Evolutionary conservation across 2,888 invertebrate genomes (phyloP).

Genomic region (Opisthograptis luteolata): DNA sequence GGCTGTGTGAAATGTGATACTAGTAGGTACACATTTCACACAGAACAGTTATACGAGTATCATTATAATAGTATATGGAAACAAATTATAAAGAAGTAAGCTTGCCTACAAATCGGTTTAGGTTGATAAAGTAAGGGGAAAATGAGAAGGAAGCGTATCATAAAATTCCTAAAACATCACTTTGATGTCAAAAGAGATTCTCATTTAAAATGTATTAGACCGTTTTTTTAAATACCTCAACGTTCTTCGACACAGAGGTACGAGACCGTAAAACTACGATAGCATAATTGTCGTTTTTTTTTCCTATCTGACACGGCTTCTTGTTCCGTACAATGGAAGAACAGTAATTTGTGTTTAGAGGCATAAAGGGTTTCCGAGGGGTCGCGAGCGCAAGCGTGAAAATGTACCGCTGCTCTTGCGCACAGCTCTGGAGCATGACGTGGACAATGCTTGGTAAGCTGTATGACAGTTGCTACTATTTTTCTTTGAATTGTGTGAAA

Average conservation of each 20-base stretch:
- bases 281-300: slow-evolving; percentile 38
- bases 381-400: slow-evolving; percentile 53
- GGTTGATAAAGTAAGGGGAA: no score
- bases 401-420: slow-evolving; percentile 51
- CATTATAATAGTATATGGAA: no score
- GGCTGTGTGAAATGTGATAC: no score
- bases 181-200: no score
- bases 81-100: no score
- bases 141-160: no score
- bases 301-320: slow-evolving; percentile 57
- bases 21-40: no score
- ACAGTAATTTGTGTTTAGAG: slow-evolving; percentile 48
- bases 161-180: no score
- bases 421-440: slow-evolving; percentile 37
- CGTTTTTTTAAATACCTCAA: not conserved
- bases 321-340: slow-evolving; percentile 63
- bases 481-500: not conserved
- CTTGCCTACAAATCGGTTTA: no score
- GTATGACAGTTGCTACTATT: slow-evolving; percentile 1
- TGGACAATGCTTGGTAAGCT: slow-evolving; percentile 28
- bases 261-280: slow-evolving; percentile 29
- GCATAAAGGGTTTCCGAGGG: slow-evolving; percentile 44
- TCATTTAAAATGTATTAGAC: no score
- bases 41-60: no score
- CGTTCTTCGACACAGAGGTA: slow-evolving; percentile 15